These are phyloP conservation scores for Eriocheir sinensis DNA, from an alignment of 1,140 invertebrate species.

Conservation along the genomic window DNA sequence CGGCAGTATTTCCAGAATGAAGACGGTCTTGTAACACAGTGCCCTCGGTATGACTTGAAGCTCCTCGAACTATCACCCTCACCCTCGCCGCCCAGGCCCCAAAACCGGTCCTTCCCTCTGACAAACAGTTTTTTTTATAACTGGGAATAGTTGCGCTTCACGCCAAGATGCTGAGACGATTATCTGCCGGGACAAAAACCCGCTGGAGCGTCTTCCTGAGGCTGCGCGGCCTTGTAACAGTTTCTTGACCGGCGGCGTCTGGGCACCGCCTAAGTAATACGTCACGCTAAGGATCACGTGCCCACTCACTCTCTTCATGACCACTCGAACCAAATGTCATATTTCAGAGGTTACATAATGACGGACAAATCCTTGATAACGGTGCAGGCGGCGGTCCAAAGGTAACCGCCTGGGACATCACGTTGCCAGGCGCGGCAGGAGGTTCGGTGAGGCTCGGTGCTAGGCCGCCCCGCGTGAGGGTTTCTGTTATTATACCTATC, in stretches of 20 bases:
- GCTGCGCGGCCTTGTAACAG: background rate
- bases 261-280: background rate
- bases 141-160: background rate
- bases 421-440: conserved; percentile 17
- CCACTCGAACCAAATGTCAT: background rate
- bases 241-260: background rate
- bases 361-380: background rate
- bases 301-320: background rate
- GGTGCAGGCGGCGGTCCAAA: background rate
- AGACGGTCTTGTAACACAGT: background rate
- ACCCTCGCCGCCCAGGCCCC: background rate
- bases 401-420: background rate
- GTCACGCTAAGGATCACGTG: background rate
- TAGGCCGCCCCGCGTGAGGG: background rate
- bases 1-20: background rate
- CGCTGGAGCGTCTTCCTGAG: background rate
- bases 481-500: background rate
- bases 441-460: too few species aligned
- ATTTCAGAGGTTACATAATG: background rate
- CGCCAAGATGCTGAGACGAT: background rate
- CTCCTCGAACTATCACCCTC: background rate
- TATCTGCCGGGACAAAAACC: background rate
- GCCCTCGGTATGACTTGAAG: background rate
- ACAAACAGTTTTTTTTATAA: background rate
- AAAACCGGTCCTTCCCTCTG: background rate